Percentiles rank a stretch among this genome's conserved stretches.
These are phyloP conservation scores for Maniola jurtina DNA, from an alignment of 1,140 invertebrate species.

Conservation along the genomic window DNA sequence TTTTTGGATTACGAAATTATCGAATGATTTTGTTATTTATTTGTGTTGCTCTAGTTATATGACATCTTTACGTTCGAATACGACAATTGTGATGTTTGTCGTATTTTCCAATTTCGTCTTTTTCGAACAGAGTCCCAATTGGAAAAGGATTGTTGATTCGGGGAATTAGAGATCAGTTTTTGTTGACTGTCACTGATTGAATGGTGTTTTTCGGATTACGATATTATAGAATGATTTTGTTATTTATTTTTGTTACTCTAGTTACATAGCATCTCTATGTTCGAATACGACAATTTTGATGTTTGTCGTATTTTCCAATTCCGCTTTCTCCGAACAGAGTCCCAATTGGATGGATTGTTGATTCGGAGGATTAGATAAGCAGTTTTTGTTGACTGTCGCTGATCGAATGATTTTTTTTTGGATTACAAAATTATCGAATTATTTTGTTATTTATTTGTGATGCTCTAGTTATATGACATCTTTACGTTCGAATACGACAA, in stretches of 20 bases:
- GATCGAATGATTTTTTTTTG: constrained; percentile 34
- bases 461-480: no score
- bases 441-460: constrained; percentile 33
- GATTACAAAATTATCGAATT: constrained; percentile 36
- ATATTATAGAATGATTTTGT: no score
- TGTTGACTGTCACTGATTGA: constrained; percentile 35
- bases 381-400: constrained; percentile 39
- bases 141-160: constrained; percentile 55
- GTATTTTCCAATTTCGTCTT: constrained; percentile 50
- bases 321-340: constrained; percentile 32
- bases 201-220: constrained; percentile 36
- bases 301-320: constrained; percentile 60
- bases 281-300: constrained; percentile 61
- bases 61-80: no score
- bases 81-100: constrained; percentile 65
- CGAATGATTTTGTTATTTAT: constrained; percentile 30
- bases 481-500: constrained; percentile 42
- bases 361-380: constrained; percentile 48
- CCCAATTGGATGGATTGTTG: constrained; percentile 53
- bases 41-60: no score
- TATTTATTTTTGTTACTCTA: no score
- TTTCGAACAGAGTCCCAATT: constrained; percentile 38
- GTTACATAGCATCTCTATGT: no score
- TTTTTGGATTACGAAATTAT: constrained; percentile 38
- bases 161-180: constrained; percentile 43